These are phyloP conservation scores for Campylorhamphus procurvoides DNA, from an alignment of 2,113 vertebrate genomes.

Conservation along the genomic window DNA sequence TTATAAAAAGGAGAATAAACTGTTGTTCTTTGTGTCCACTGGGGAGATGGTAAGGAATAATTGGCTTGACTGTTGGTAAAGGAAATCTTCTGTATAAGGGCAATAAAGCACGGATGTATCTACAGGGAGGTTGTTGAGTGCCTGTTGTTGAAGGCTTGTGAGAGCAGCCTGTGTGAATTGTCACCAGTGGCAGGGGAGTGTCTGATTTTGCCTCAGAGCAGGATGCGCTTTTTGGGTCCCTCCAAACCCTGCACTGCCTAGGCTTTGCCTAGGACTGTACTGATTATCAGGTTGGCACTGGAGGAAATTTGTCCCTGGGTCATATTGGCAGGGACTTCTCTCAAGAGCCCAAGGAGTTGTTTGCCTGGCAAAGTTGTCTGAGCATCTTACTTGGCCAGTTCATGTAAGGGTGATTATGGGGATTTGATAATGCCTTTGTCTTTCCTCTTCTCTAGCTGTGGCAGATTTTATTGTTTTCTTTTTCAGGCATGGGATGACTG, in stretches of 20 bases:
- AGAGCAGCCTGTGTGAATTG: background rate
- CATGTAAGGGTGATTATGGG: accelerated
- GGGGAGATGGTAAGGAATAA: background rate
- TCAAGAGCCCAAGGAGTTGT: background rate
- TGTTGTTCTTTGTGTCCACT: background rate
- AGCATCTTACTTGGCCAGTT: background rate
- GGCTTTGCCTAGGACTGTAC: background rate
- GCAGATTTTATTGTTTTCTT: background rate
- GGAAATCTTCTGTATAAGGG: background rate
- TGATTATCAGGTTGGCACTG: background rate
- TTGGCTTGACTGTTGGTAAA: background rate
- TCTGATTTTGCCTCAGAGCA: background rate
- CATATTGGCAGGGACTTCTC: background rate
- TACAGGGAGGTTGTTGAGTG: background rate
- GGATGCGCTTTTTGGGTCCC: background rate
- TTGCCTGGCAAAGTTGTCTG: background rate
- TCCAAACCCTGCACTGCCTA: background rate
- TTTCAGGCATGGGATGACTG: background rate
- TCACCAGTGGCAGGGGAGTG: background rate
- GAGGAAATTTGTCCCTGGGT: background rate
- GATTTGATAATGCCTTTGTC: background rate
- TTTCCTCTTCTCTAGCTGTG: background rate
- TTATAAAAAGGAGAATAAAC: background rate
- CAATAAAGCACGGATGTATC: background rate
- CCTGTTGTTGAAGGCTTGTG: background rate